Evolutionary conservation across 2,113 vertebrate species (phyloP), one percentile per base, ranked within the genome.

Genomic region (Cricetomys ansorgei): DNA sequence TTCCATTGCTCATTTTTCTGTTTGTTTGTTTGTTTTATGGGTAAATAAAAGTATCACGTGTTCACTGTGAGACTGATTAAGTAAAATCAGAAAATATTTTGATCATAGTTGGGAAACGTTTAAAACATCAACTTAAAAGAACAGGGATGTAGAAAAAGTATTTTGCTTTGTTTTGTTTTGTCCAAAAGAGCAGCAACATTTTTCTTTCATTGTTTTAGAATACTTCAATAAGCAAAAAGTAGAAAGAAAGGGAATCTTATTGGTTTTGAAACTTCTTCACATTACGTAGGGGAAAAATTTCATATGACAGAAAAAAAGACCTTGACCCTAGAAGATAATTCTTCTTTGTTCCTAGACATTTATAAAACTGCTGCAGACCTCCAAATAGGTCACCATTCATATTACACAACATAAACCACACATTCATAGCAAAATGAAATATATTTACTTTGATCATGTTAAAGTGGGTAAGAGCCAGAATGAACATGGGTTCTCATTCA

Each of bases 381-480:
- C 17, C 0, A 9, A 90, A 19, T 62, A 10, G 23, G 70, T 91
- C 81, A 13, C 29, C n/a, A 86, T 91, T 93, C 93, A 69, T 1
- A 94, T 91, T 80, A 95, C 27, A 91, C 88, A 90, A 81, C 64
- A 27, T 8, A 27, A 96, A 73, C 93, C 96, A 97, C 91, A 87
- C 53, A 81, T 62, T 89, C 83, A 89, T 25, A 94, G 31, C 15
- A 95, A 86, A 97, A 16, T 95, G 48, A 98, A 97, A 59, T 97
- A 96, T 94, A 94, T 95, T 40, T 72, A 67, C 94, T 95, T 98
- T 97, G 92, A 97, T 97, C 96, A 95, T 97, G 59, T 55, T 93
- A 69, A 37, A 16, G 50, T 92, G 92, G 62, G 89, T 97, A 97
- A 97, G 17, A 25, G 29, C 17, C 94, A 96, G 3, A 96, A 97